Evolutionary conservation across 2,797 vertebrate genomes (phyloP).

Genomic region (Microchirus variegatus): DNA sequence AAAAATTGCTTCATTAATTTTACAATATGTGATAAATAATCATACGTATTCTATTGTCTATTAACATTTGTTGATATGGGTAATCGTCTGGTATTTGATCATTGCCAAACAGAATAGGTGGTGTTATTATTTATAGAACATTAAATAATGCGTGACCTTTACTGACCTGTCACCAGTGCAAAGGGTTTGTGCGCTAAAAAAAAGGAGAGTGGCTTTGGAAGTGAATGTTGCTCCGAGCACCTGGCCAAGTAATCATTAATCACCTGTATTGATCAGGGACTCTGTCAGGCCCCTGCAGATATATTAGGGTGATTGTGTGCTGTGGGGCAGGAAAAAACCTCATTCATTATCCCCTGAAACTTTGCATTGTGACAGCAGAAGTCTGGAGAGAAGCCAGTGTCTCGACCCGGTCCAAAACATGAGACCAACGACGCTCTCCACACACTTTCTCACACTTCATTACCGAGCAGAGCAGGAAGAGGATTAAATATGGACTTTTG

Average conservation of each 20-base stretch:
- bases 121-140: constrained; percentile 6
- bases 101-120: not conserved
- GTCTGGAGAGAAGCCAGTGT: not conserved
- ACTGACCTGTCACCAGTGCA: constrained; percentile 6
- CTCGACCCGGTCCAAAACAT: constrained; percentile 8
- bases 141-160: constrained; percentile 21
- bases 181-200: constrained; percentile 6
- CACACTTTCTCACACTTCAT: constrained; percentile 11
- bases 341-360: constrained; percentile 28
- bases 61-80: not conserved
- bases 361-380: constrained; percentile 14
- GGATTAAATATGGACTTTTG: too few relatives aligned
- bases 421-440: not conserved
- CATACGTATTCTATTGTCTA: not conserved
- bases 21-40: not conserved
- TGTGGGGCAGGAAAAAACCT: constrained; percentile 23
- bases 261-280: constrained; percentile 38
- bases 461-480: not conserved
- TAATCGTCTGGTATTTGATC: not conserved
- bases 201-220: constrained; percentile 17
- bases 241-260: constrained; percentile 31
- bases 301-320: constrained; percentile 23
- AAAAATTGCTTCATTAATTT: too few relatives aligned
- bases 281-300: constrained; percentile 19
- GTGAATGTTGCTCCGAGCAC: constrained; percentile 15